Conservation (phyloP, 2,888 invertebrate species). For the Halocaridina rubra region DNA sequence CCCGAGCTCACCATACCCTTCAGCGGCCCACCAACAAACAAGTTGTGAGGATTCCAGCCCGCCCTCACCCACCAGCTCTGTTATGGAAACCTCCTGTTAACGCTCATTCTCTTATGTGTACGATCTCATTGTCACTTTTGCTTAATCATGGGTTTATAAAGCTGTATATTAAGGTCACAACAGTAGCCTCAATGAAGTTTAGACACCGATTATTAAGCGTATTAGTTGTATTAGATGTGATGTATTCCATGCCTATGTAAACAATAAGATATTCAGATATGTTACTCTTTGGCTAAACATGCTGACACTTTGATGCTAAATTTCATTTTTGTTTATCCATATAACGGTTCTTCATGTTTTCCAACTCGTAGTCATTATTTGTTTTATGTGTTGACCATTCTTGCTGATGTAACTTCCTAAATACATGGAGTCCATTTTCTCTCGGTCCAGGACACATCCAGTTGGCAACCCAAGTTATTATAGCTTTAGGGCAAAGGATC, state of each 20-base stretch:
- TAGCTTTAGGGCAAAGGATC: too few species aligned
- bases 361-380: neutral
- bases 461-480: neutral
- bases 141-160: slow-evolving; percentile 11
- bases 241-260: slow-evolving; percentile 17
- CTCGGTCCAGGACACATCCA: neutral
- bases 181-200: slow-evolving; percentile 10
- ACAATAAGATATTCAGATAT: slow-evolving; percentile 1
- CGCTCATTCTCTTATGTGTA: slow-evolving; percentile 26
- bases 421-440: neutral
- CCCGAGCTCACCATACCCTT: neutral
- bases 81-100: slow-evolving; percentile 55
- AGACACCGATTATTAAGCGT: slow-evolving; percentile 20
- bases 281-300: neutral
- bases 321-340: slow-evolving; percentile 7
- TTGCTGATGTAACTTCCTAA: neutral
- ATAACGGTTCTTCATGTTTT: neutral
- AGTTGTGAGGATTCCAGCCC: slow-evolving; percentile 18
- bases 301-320: neutral
- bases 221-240: slow-evolving; percentile 45
- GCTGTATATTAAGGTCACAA: neutral
- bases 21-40: neutral
- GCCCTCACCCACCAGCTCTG: slow-evolving; percentile 9
- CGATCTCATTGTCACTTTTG: slow-evolving; percentile 18
- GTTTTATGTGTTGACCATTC: slow-evolving; percentile 14